These are phyloP conservation scores for Callipepla squamata DNA, from an alignment of 2,113 vertebrate species.

Conservation along the genomic window DNA sequence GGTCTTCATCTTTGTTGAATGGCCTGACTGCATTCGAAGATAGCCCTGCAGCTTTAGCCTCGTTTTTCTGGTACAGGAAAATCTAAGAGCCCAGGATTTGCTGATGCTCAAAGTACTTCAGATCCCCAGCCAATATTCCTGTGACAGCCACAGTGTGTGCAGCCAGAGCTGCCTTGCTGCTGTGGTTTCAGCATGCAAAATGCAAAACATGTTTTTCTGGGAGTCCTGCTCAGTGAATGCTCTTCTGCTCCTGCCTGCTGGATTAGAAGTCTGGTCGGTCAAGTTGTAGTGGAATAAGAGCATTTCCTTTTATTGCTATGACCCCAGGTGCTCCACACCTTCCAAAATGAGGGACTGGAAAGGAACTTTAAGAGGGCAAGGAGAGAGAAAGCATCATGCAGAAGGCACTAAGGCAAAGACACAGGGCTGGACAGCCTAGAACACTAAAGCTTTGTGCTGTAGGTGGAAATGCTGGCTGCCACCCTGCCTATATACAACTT, in stretches of 20 bases:
- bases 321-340: not conserved
- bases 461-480: not conserved
- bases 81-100: not conserved
- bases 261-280: not conserved
- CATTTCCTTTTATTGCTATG: not conserved
- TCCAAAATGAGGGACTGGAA: not conserved
- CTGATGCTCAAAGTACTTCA: not conserved
- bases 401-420: not conserved
- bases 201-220: not conserved
- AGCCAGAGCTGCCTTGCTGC: not conserved
- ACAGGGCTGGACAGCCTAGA: not conserved
- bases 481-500: not conserved
- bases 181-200: not conserved
- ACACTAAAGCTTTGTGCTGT: not conserved
- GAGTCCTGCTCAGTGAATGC: not conserved
- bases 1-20: not conserved
- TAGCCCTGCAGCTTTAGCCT: not conserved
- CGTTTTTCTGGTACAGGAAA: not conserved
- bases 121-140: not conserved
- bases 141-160: accelerated
- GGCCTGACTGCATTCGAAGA: not conserved
- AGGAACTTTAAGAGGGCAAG: not conserved
- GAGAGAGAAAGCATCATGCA: not conserved
- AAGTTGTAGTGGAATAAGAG: not conserved
- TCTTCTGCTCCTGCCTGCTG: not conserved